Base-by-base conservation (phyloP, 2,888 invertebrate genomes). In the Dicyrtomina minuta region DNA sequence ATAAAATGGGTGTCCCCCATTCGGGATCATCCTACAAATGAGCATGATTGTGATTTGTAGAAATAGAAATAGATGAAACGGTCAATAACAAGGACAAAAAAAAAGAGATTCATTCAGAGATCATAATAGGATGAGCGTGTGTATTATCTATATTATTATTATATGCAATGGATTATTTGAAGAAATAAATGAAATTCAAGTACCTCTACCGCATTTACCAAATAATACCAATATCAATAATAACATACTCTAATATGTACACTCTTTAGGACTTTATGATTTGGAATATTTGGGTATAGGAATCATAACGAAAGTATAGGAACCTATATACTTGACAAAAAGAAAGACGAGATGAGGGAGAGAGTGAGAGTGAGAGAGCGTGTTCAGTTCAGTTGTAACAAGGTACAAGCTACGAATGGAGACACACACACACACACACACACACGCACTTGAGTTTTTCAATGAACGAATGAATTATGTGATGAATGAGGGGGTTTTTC, bases 41-140 rank as follows among this genome's bases (percentile, higher is more conserved):
- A 33, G 3, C 8, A 8, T 33, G 33, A 33, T 33, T 3, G 33
- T 33, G 33, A 33, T 33, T 33, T 33, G 33, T 33, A 33, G 33
- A 5, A 3, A 8, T 33, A 33, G 33, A 5, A 3, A 33, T 8
- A 33, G 33, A 33, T 33, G 33, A 33, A 33, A 33, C 8, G 33
- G 33, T 33, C 33, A 33, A n/a, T n/a, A n/a, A n/a, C n/a, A n/a
- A n/a, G n/a, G n/a, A n/a, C n/a, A n/a, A n/a, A n/a, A n/a, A n/a
- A n/a, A n/a, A n/a, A 33, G 8, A 33, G 33, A 33, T 3, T 33
- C 33, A 33, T 33, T 33, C 33, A 33, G 33, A 33, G 33, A 33
- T 33, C 33, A 33, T 33, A 46, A 61, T 27, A 61, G 44, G 61
- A 39, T 33, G 61, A 61, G 56, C 66, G 55, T 66, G 66, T 58